Evolutionary conservation across 2,888 invertebrate species (phyloP).

Genomic region (Suillia variegata): DNA sequence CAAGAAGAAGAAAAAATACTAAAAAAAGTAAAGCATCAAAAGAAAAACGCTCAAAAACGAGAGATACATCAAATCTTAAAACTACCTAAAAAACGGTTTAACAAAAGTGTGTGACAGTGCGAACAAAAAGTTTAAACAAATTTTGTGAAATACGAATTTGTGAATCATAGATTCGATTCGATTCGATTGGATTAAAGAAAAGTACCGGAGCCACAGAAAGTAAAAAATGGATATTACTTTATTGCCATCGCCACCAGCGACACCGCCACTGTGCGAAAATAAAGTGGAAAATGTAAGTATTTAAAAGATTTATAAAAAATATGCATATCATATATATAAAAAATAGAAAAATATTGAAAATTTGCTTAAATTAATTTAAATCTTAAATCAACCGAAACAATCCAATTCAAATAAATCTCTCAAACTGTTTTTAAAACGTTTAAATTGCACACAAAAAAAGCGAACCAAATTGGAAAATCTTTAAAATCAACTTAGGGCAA

Average conservation of each 20-base stretch:
- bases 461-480: too few relatives aligned
- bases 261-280: slow-evolving; percentile 69
- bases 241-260: slow-evolving; percentile 73
- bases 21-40: background rate
- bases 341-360: background rate
- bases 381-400: too few relatives aligned
- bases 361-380: too few relatives aligned
- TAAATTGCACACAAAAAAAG: too few relatives aligned
- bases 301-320: too few relatives aligned
- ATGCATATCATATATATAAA: background rate
- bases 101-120: slow-evolving; percentile 13
- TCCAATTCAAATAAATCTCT: too few relatives aligned
- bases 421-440: too few relatives aligned
- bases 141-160: slow-evolving; percentile 10
- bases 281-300: slow-evolving; percentile 59
- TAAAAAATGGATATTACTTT: slow-evolving; percentile 56
- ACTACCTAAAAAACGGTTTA: background rate
- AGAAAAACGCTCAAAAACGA: background rate
- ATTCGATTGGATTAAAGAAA: too few relatives aligned
- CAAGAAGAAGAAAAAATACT: background rate
- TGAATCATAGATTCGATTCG: too few relatives aligned
- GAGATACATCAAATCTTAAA: background rate
- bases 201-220: too few relatives aligned
- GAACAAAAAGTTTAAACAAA: slow-evolving; percentile 18
- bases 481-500: too few relatives aligned